Evolutionary conservation across 2,113 vertebrate species (phyloP), one percentile per base, ranked within the genome.

Genomic region (Forbesichthys agassizii): DNA sequence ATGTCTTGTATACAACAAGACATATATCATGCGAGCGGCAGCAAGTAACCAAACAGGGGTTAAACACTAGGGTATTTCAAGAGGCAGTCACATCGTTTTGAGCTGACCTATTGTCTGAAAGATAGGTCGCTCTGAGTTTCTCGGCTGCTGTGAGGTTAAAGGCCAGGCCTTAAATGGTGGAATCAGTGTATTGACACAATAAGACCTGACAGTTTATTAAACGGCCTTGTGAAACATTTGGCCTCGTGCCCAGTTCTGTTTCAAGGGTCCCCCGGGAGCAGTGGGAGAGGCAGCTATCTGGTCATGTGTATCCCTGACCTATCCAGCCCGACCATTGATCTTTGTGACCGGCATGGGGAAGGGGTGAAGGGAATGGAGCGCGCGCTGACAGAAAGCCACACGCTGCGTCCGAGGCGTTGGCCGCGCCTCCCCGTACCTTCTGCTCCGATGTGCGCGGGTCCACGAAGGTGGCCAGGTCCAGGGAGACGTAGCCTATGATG

Each of bases 401-500:
- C 55, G 33, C 55, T 27, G 36, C 36, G 7, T 42, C 36, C 5
- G 7, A 42, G 36, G 7, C 7, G 36, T 42, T 42, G 4, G 36
- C 36, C 36, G 5, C 36, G 9, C 13, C 11, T 52, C 3, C 49
- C 49, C 3, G 6, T 52, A 98, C 96, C 96, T 95, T 93, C 88
- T 95, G 94, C 75, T 94, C 84, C 86, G 85, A 69, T 0, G 91
- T 94, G 3, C 33, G 71, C 5, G 87, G 91, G 56, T 94, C 91
- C 78, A 88, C 86, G 69, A 96, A 98, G 18, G 93, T 93, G 86
- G 92, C 92, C 14, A 98, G 90, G 77, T 95, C 95, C 63, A 95
- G 9, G 0, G 95, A 95, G 72, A 96, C 85, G 76, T 95, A 93
- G 12, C 95, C 96, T 0, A 95, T 33, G 48, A 96, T 92, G 1